Percentiles rank a stretch among this genome's conserved stretches.
phyloP scores from a whole-genome alignment of 2,113 vertebrate genomes.

The Cephalopterus ornatus region DNA sequence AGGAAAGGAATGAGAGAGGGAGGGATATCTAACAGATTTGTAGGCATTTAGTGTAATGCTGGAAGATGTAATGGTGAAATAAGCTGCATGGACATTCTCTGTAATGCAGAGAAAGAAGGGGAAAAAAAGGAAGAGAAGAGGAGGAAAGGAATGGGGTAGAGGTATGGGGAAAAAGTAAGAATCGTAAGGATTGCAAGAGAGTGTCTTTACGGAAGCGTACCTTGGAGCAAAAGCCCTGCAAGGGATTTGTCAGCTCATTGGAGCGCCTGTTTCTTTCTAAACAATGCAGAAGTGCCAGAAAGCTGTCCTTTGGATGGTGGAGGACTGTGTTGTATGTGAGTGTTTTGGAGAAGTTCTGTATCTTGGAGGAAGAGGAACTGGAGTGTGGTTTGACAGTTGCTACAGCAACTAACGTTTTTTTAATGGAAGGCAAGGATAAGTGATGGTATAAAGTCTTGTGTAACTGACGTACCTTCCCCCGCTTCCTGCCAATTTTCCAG shows the following conservation, averaged over 20 bases:
- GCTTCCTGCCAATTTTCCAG: constrained; percentile 47
- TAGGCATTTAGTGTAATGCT: background rate
- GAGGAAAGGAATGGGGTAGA: background rate
- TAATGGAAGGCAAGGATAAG: constrained; percentile 24
- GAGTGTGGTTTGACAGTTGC: constrained; percentile 44
- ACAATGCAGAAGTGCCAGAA: background rate
- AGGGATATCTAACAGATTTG: background rate
- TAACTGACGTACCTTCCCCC: constrained; percentile 40
- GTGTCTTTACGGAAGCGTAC: background rate
- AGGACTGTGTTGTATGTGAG: constrained; percentile 14
- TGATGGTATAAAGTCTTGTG: background rate
- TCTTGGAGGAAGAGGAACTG: constrained; percentile 29
- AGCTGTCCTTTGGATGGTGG: background rate
- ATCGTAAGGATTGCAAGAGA: background rate
- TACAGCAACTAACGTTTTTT: constrained; percentile 36
- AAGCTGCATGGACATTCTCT: background rate
- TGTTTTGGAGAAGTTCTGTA: constrained; percentile 59
- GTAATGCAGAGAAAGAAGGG: background rate
- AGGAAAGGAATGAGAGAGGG: background rate
- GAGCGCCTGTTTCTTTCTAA: constrained; percentile 16
- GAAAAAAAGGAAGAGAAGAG: background rate
- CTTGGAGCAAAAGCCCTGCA: background rate
- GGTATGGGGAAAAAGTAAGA: rapidly evolving
- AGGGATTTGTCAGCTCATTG: background rate
- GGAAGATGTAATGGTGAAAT: background rate